A percentile compares a stretch with the other conserved stretches of the same genome.
phyloP scores from a whole-genome alignment of 2,888 invertebrate species.

The Lithophane socia region DNA sequence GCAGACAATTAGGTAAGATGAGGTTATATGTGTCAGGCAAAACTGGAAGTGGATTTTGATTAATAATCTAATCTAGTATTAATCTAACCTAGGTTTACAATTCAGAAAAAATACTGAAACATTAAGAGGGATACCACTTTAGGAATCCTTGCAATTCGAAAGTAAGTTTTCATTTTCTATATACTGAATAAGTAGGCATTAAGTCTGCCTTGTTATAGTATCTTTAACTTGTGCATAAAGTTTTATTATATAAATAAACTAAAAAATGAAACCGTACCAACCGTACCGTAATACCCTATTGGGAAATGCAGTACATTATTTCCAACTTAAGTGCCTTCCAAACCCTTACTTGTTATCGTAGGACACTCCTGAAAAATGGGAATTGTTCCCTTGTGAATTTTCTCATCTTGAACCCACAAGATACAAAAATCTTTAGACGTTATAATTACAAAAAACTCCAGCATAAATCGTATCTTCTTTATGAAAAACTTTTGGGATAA shows the following conservation, averaged over 20 bases:
- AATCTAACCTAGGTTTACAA: not conserved
- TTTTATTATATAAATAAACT: too few species aligned
- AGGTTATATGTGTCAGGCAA: not conserved
- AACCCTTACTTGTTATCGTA: constrained; percentile 29
- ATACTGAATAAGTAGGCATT: not conserved
- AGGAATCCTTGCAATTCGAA: not conserved
- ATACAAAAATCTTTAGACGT: constrained; percentile 33
- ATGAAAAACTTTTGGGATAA: constrained; percentile 35
- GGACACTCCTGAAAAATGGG: constrained; percentile 24
- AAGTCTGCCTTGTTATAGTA: too few species aligned
- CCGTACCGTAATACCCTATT: not conserved
- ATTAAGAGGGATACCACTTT: not conserved
- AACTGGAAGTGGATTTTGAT: not conserved
- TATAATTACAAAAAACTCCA: constrained; percentile 30
- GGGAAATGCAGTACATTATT: constrained; percentile 37
- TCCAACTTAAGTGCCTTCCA: constrained; percentile 26
- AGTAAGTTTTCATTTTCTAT: constrained; percentile 1
- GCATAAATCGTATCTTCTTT: constrained; percentile 29
- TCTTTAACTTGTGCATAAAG: not conserved
- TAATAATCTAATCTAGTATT: not conserved
- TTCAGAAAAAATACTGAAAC: not conserved
- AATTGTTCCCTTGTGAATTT: constrained; percentile 33
- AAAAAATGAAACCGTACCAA: not conserved
- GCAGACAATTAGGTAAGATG: not conserved
- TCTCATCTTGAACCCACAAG: constrained; percentile 42